Base-by-base conservation (phyloP, 2,888 invertebrate species). In the Cerastis rubricosa region DNA sequence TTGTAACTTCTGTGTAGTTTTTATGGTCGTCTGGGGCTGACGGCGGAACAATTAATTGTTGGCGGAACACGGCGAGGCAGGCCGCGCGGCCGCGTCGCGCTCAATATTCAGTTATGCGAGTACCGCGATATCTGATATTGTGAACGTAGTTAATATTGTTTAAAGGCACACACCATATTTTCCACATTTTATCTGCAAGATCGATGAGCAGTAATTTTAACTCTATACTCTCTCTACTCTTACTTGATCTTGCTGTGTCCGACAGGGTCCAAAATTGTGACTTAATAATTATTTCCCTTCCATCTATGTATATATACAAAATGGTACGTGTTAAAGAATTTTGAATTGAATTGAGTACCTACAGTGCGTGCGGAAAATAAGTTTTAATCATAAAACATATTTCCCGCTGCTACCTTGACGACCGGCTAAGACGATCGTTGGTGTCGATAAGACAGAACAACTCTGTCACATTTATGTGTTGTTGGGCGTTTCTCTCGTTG, bases 41-140 rank as follows among this genome's bases (percentile, higher is more conserved):
- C 83, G 63, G 65, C 67, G 80, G 77, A 63, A 77, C 75, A 79
- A 81, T 87, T 87, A 84, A 87, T 87, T 81, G 79, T 86, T 84
- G 65, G 76, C 43, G 64, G 86, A 78, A 51, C 83, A 72, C 80
- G 64, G 78, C 67, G 68, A 63, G 75, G 61, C 69, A 45, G 78
- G 35, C 49, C 83, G 67, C 84, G 64, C 43, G 78, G 35, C 49
- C 83, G 67, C 84, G 64, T 47, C 63, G 25, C 73, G 74, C 81
- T 80, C 84, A 80, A 84, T 80, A 74, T 76, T 83, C 80, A 86
- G 73, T 75, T 80, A 80, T 73, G 80, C 84, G 70, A 78, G 45
- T 54, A 63, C 47, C 57, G 19, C 73, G 64, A 54, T 85, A 72
- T 78, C 74, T 82, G 78, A 85, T 74, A 69, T 71, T 85, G 57